Conservation (phyloP, 2,797 vertebrate genomes). For the Sparus aurata region DNA sequence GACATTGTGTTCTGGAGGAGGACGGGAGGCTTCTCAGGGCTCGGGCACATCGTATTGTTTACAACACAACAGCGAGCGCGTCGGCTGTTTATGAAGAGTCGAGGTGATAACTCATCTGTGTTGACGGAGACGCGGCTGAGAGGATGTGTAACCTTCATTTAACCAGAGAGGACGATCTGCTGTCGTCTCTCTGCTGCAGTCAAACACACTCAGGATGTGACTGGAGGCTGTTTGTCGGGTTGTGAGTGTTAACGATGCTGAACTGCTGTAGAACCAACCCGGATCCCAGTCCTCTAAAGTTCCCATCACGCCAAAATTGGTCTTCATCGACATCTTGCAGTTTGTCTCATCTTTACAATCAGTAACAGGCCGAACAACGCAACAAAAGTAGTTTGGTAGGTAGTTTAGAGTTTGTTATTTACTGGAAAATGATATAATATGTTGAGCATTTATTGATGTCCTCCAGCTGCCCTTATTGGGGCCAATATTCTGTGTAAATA, state of each 20-base stretch:
- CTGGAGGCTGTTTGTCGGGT: background rate
- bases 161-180: background rate
- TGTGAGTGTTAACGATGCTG: background rate
- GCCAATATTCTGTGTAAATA: too few relatives aligned
- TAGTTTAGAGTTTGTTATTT: too few relatives aligned
- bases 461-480: too few relatives aligned
- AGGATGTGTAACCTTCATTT: conserved; percentile 2
- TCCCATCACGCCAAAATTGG: too few relatives aligned
- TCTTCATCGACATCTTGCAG: too few relatives aligned
- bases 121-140: conserved; percentile 8
- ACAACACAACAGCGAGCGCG: conserved; percentile 21
- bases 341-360: too few relatives aligned
- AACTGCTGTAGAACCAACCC: too few relatives aligned
- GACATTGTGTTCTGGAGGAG: background rate
- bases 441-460: too few relatives aligned
- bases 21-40: background rate
- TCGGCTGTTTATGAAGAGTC: conserved; percentile 28
- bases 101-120: conserved; percentile 24
- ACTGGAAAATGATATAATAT: too few relatives aligned
- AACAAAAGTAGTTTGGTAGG: too few relatives aligned
- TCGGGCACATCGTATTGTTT: conserved; percentile 27
- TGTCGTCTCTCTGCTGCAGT: background rate
- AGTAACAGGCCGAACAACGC: too few relatives aligned
- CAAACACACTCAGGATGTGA: background rate
- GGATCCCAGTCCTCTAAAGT: too few relatives aligned